Percentiles rank a stretch among this genome's conserved stretches.
Conservation (phyloP, 2,113 vertebrate species). For the Alectura lathami region DNA sequence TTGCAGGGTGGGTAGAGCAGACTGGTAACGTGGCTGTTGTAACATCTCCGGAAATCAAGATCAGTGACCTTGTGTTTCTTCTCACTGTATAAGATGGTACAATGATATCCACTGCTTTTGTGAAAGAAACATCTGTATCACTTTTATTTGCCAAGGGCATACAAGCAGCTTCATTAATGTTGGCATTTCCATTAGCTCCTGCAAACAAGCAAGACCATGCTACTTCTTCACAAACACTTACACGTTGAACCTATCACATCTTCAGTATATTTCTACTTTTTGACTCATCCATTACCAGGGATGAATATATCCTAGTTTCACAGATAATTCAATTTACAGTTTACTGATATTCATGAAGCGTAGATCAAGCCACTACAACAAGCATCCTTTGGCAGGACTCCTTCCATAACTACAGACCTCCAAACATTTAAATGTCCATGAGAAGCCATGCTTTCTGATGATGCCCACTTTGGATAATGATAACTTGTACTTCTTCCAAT, state of each 20-base stretch:
- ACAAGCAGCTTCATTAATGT: neutral
- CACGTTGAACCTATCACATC: neutral
- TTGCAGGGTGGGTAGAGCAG: neutral
- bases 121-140: neutral
- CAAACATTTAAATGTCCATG: neutral
- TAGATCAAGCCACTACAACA: neutral
- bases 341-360: neutral
- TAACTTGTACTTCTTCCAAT: neutral
- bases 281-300: neutral
- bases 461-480: neutral
- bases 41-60: neutral
- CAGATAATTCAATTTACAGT: neutral
- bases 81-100: neutral
- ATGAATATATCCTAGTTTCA: slow-evolving; percentile 2
- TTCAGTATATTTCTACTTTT: neutral
- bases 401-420: neutral
- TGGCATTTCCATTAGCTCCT: neutral
- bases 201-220: neutral
- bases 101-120: neutral
- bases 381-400: neutral
- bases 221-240: neutral
- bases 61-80: neutral
- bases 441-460: neutral
- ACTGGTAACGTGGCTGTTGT: neutral
- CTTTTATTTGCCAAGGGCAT: neutral